These are phyloP conservation scores for Sciurus vulgaris DNA, from an alignment of 2,797 vertebrate species.

Conservation along the genomic window DNA sequence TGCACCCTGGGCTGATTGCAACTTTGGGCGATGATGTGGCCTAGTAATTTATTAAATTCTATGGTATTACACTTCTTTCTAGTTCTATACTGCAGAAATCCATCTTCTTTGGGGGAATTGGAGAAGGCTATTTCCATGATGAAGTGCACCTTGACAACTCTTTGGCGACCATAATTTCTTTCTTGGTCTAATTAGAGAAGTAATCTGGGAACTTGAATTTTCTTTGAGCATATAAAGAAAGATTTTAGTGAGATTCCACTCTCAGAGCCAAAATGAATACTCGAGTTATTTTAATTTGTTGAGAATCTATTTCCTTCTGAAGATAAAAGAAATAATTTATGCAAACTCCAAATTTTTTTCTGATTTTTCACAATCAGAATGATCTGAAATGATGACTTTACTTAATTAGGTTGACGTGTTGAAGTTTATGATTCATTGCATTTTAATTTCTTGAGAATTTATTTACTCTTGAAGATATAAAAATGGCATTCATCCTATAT, in stretches of 20 bases:
- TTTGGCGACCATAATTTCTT: constrained; percentile 4
- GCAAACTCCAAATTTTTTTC: background rate
- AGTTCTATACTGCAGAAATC: background rate
- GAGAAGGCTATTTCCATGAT: background rate
- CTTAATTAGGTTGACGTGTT: background rate
- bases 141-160: constrained; percentile 12
- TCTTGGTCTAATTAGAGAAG: background rate
- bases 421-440: background rate
- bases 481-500: background rate
- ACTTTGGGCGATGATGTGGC: background rate
- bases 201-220: background rate
- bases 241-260: background rate
- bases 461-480: background rate
- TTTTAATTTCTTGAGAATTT: background rate
- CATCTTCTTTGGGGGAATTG: background rate
- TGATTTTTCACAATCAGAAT: background rate
- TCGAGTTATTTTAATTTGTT: background rate
- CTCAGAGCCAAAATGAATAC: constrained; percentile 10
- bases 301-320: background rate
- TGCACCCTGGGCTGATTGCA: background rate
- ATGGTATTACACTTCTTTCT: background rate
- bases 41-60: constrained; percentile 24
- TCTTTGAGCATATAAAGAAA: background rate
- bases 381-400: background rate
- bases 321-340: background rate